These are phyloP conservation scores for Chromis chromis DNA, from an alignment of 2,797 vertebrate species.

Conservation along the genomic window DNA sequence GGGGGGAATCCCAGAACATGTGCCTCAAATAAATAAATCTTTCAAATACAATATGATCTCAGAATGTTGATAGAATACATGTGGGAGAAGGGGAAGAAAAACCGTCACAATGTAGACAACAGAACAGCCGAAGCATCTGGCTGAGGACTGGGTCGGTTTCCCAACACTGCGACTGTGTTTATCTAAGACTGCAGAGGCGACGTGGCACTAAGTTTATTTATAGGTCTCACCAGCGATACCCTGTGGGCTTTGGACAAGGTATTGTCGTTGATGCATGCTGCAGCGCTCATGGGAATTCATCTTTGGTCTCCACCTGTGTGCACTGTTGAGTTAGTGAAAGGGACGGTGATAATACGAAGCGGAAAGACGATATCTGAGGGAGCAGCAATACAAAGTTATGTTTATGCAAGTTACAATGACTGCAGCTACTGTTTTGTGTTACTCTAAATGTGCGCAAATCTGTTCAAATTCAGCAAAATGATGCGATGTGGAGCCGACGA, in stretches of 20 bases:
- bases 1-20: slow-evolving; percentile 17
- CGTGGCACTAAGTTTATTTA: slow-evolving; percentile 72
- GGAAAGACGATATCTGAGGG: neutral
- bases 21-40: slow-evolving; percentile 4
- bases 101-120: neutral
- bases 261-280: slow-evolving; percentile 26
- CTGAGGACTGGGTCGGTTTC: slow-evolving; percentile 18
- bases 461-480: neutral
- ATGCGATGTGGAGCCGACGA: too few species aligned
- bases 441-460: neutral
- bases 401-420: neutral
- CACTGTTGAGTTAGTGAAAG: neutral
- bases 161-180: slow-evolving; percentile 40
- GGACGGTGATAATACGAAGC: neutral
- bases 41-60: slow-evolving; percentile 1
- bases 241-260: slow-evolving; percentile 51
- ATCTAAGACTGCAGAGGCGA: slow-evolving; percentile 53
- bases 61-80: slow-evolving; percentile 15
- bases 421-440: slow-evolving; percentile 2
- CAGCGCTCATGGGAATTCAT: slow-evolving; percentile 55
- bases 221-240: slow-evolving; percentile 49
- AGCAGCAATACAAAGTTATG: neutral
- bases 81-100: slow-evolving; percentile 9
- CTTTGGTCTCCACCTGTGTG: slow-evolving; percentile 58
- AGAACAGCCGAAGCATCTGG: slow-evolving; percentile 15